These are phyloP conservation scores for Rambutsinella grinnellia DNA, from an alignment of 2,888 invertebrate genomes.

Conservation along the genomic window DNA sequence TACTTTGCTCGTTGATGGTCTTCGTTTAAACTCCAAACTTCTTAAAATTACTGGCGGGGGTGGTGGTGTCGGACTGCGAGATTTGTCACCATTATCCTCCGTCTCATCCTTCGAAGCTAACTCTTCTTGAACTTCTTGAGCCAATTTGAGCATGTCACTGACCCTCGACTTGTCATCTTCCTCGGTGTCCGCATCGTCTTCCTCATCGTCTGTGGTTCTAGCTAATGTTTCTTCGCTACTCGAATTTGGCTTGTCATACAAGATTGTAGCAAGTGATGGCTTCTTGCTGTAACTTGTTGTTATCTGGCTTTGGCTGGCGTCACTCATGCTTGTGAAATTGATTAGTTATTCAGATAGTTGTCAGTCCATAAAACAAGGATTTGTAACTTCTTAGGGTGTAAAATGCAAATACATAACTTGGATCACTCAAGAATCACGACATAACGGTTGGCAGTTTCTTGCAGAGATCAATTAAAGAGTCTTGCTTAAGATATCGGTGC, in stretches of 20 bases:
- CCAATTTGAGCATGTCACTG: not conserved
- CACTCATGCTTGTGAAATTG: not conserved
- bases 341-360: not conserved
- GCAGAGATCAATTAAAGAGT: not conserved
- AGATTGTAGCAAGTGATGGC: no score
- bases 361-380: constrained; percentile 23
- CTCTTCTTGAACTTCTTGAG: not conserved
- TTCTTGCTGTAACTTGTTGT: no score
- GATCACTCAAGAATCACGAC: constrained; percentile 3
- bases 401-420: no score
- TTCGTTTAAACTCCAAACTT: not conserved
- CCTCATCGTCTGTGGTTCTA: not conserved
- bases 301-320: not conserved
- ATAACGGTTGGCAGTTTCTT: not conserved
- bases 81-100: not conserved
- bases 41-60: not conserved
- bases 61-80: not conserved
- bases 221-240: constrained; percentile 10
- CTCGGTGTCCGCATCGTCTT: constrained; percentile 10
- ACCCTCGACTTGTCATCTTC: constrained; percentile 9
- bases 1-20: not conserved
- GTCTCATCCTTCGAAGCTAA: constrained; percentile 1
- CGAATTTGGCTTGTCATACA: no score
- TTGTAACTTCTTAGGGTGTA: constrained; percentile 5
- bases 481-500: not conserved